Percentiles rank a stretch among this genome's conserved stretches.
phyloP scores from a whole-genome alignment of 2,888 invertebrate species.

The Volucella bombylans region DNA sequence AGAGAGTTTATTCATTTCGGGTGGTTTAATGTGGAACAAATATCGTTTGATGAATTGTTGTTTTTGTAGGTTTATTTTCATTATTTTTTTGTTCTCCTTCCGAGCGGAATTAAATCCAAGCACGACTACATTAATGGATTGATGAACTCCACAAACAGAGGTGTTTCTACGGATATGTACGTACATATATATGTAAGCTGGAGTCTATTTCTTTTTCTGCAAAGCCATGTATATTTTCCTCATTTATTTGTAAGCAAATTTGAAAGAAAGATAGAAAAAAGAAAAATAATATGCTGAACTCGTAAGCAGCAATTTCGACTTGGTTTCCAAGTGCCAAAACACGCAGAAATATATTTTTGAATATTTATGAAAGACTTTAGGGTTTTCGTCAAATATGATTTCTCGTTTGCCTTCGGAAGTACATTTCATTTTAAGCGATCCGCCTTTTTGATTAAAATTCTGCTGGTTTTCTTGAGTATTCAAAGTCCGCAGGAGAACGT shows the following conservation, averaged over 20 bases:
- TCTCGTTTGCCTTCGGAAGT: background rate
- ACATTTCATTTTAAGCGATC: too few species aligned
- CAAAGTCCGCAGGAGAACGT: too few species aligned
- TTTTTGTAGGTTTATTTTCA: background rate
- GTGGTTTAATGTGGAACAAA: constrained; percentile 45
- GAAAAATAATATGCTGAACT: background rate
- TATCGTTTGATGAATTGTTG: constrained; percentile 52
- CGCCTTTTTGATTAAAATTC: too few species aligned
- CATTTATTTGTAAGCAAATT: background rate
- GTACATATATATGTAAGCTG: background rate
- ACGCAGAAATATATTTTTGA: constrained; percentile 3
- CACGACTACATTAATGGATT: constrained; percentile 3
- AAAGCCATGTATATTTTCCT: background rate
- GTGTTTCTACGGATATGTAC: background rate
- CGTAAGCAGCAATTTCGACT: constrained; percentile 5
- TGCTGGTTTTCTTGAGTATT: too few species aligned
- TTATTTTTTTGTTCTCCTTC: background rate
- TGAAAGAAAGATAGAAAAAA: background rate
- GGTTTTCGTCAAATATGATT: background rate
- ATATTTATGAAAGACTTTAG: constrained; percentile 4
- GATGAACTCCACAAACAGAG: constrained; percentile 1
- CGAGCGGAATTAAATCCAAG: constrained; percentile 6
- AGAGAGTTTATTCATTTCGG: constrained; percentile 40
- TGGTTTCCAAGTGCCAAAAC: background rate
- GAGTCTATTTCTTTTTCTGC: background rate